Conservation (phyloP, 53 echinoderm and acorn worm species). For the Luidia sarsii region DNA sequence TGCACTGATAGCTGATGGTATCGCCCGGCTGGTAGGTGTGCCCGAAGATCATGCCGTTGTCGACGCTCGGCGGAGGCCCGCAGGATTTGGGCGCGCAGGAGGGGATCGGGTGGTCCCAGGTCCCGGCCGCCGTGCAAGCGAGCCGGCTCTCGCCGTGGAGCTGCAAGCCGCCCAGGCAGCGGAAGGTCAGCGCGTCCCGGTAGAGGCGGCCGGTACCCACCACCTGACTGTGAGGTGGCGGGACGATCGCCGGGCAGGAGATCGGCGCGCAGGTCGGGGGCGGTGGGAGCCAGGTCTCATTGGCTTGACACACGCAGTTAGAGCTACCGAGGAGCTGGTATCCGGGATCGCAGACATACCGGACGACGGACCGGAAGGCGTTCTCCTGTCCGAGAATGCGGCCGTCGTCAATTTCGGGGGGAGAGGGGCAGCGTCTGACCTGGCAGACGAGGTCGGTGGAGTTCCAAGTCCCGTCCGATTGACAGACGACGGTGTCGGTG, state of each 20-base stretch:
- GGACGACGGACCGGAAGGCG: slow-evolving; percentile 19
- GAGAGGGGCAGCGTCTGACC: slow-evolving; percentile 50
- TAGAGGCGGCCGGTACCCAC: slow-evolving; percentile 17
- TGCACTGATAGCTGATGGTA: slow-evolving; percentile 67
- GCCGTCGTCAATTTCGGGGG: slow-evolving; percentile 54
- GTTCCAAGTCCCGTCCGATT: slow-evolving; percentile 69
- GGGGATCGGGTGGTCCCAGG: slow-evolving; percentile 64
- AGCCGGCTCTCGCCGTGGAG: slow-evolving; percentile 22
- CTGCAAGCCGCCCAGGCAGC: slow-evolving; percentile 25
- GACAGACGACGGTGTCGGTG: slow-evolving; percentile 44
- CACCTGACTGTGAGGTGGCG: slow-evolving; percentile 3
- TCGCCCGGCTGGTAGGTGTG: slow-evolving; percentile 52
- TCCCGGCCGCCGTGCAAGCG: slow-evolving; percentile 64
- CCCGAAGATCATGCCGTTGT: slow-evolving; percentile 51
- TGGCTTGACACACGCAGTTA: slow-evolving; percentile 23
- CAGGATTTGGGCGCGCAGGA: slow-evolving; percentile 59
- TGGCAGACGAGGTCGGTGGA: slow-evolving; percentile 47
- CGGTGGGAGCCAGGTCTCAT: slow-evolving; percentile 54
- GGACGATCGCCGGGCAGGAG: slow-evolving; percentile 34
- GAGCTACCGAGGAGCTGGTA: slow-evolving; percentile 43
- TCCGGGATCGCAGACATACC: slow-evolving; percentile 65
- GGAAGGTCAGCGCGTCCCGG: slow-evolving; percentile 52
- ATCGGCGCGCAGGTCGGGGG: slow-evolving; percentile 59
- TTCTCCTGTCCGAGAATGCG: background rate
- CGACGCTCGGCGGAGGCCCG: slow-evolving; percentile 28